phyloP scores from a whole-genome alignment of 2,113 vertebrate species.

The Trematocara stigmaticum region DNA sequence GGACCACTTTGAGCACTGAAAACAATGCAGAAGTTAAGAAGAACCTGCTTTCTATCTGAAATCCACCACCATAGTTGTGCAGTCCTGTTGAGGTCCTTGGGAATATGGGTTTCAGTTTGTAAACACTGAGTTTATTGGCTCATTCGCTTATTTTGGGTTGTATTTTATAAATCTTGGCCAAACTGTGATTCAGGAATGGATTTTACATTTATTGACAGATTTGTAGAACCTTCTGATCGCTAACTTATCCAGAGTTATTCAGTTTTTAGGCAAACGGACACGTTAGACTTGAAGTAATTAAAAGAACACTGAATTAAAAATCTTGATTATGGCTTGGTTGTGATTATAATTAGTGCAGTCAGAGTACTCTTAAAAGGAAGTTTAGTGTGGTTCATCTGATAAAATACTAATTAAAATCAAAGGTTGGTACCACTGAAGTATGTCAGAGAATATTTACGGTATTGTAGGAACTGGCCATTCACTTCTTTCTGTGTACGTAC shows the following conservation, averaged over 20 bases:
- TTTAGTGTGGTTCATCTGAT: not conserved
- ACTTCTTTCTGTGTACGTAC: not conserved
- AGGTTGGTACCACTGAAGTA: not conserved
- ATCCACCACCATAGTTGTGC: not conserved
- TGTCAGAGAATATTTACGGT: not conserved
- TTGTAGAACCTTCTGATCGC: not conserved
- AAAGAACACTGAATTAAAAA: not conserved
- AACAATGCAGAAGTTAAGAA: not conserved
- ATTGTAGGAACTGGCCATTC: not conserved
- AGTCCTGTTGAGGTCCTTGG: not conserved
- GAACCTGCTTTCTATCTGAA: not conserved
- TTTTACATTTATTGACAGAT: not conserved
- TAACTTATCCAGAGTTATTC: not conserved
- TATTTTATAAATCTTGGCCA: not conserved
- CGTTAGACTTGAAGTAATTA: not conserved
- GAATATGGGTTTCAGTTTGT: not conserved
- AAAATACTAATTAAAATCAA: not conserved
- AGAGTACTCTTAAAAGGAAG: not conserved
- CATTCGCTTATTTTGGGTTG: not conserved
- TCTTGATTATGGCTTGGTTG: not conserved
- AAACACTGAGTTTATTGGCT: not conserved
- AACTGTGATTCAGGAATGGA: not conserved
- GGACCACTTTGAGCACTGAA: not conserved
- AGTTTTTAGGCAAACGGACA: not conserved
- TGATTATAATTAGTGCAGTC: not conserved